Base-by-base conservation (phyloP, 2,888 invertebrate species). In the Oscheius myriophilus region DNA sequence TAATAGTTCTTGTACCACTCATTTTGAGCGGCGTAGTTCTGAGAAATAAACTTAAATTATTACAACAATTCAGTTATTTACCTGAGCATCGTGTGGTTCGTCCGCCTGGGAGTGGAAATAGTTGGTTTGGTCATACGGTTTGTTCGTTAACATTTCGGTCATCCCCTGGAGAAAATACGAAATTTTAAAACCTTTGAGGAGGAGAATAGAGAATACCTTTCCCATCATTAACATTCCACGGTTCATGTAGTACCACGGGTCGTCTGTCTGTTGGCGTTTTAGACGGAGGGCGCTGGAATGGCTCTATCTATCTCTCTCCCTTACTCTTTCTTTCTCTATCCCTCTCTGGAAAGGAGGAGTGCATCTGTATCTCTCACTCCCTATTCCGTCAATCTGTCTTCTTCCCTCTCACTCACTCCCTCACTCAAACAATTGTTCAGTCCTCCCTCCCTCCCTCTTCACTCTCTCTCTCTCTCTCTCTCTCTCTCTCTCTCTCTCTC, bases 201-300 rank as follows among this genome's bases (percentile, higher is more conserved):
- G n/a, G n/a, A n/a, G n/a, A n/a, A n/a, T n/a, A n/a, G n/a, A n/a
- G n/a, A 33, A 3, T 6, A 33, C 33, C 33, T 33, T 33, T 7
- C 61, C 61, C 14, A 61, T 49, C 61, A 49, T 46, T 49, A 61
- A 16, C 61, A 61, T 61, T 26, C 61, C 61, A 14, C 61, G 46
- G 12, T 61, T 61, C 61, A 61, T 61, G 49, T 33, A 61, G 46
- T 61, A 61, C 12, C 12, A 61, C 46, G 14, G 61, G 26, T 61
- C 61, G 61, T 61, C 61, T 4, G 61, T 61, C 21, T 61, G 61
- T 16, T 61, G 61, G 4, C 61, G 25, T 18, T 57, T 57, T 18
- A 21, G 11, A 46, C 33, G 33, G 33, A 33, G 33, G 33, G 33
- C 33, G 33, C 33, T 33, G 33, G 4, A 33, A 33, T 33, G 33